Base-by-base conservation (phyloP, 1,140 invertebrate species). In the Anastatus disparis region DNA sequence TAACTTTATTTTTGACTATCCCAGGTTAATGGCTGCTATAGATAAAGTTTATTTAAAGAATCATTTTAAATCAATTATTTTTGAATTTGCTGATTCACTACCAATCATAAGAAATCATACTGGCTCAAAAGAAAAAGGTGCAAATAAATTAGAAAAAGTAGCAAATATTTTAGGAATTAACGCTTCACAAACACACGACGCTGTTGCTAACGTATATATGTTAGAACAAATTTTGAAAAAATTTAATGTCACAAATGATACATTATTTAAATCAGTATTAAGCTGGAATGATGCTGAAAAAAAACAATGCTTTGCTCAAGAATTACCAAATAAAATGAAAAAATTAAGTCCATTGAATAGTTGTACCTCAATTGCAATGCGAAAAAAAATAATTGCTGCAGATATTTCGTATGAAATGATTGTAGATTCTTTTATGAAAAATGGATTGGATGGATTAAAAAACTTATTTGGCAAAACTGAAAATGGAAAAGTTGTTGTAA, bases 371-470 rank as follows among this genome's bases (percentile, higher is more conserved):
- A 10, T 35, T 31, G 17, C 3, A 4, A 69, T 58, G 42, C 63
- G 64, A 46, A 62, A 44, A 72, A 72, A 64, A 48, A 68, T 72
- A 12, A 27, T 61, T 35, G 13, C 38, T 17, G 38, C 48, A 42
- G 27, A 67, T 27, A 68, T 72, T 22, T 26, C 27, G 15, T 68
- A 56, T 27, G 50, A 44, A 13, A 63, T 55, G 31, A 50, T 72
- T 65, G 2, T 58, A 13, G 13, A 55, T 22, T 48, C 65, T 31
- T 72, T 58, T 53, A 46, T 58, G 63, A 26, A 68, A 58, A 42
- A 48, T 26, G 29, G 13, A 66, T 46, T 70, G 12, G 50, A 27
- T 9, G 66, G 58, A 20, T 50, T 63, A 50, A 15, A 20, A 22
- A 13, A 22, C 3, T 35, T 50, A 20, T 63, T 63, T 22, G 61